These are phyloP conservation scores for Percopsis transmontana DNA, from an alignment of 2,113 vertebrate species.

Conservation along the genomic window DNA sequence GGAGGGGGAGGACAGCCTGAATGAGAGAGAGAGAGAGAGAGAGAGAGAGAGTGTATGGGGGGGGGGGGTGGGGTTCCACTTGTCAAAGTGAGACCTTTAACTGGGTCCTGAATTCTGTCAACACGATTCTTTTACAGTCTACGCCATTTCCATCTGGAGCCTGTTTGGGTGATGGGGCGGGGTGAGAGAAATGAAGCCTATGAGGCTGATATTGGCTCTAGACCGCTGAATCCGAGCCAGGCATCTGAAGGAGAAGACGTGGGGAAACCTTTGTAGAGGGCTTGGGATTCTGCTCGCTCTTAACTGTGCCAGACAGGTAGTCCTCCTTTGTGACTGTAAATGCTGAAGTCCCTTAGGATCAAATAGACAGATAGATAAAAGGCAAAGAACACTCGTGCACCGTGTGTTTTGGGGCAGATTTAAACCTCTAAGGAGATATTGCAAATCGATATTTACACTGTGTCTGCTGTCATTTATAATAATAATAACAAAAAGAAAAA, in stretches of 20 bases:
- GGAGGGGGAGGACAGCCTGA: constrained; percentile 17
- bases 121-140: constrained; percentile 65
- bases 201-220: constrained; percentile 57
- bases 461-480: background rate
- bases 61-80: constrained; percentile 65
- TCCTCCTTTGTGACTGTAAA: constrained; percentile 7
- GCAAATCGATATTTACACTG: constrained; percentile 24
- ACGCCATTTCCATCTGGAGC: constrained; percentile 63
- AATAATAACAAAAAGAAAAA: background rate
- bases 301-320: constrained; percentile 40
- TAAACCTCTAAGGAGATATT: constrained; percentile 43
- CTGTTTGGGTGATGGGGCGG: constrained; percentile 35
- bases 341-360: constrained; percentile 1
- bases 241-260: constrained; percentile 50
- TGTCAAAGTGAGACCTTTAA: constrained; percentile 77
- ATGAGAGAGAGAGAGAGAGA: constrained; percentile 30
- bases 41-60: constrained; percentile 35
- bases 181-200: constrained; percentile 46
- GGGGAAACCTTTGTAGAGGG: constrained; percentile 35
- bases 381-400: constrained; percentile 20
- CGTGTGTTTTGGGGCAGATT: constrained; percentile 38
- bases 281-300: constrained; percentile 38
- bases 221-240: constrained; percentile 42
- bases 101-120: constrained; percentile 72
- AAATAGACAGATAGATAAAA: constrained; percentile 36